Percentiles rank a stretch among this genome's conserved stretches.
Conservation (phyloP, 1,140 invertebrate genomes). For the Harlomillsia oculata region DNA sequence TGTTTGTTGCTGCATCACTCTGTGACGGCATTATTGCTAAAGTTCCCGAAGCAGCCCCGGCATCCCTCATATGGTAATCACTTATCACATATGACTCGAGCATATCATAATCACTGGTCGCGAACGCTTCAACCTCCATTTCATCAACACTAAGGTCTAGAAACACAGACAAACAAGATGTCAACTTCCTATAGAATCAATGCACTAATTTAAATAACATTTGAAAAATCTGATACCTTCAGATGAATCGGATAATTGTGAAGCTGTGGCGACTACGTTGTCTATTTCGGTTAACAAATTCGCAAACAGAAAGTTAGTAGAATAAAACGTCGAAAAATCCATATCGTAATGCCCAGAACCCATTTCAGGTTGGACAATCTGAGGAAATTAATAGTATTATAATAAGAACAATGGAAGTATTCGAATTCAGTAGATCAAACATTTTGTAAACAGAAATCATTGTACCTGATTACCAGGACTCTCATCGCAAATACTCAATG, state of each 20-base stretch:
- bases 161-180: not conserved
- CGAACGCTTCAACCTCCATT: slow-evolving; percentile 52
- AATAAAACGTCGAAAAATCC: slow-evolving; percentile 62
- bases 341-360: slow-evolving; percentile 45
- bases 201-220: not conserved
- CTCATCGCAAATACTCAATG: slow-evolving; percentile 57
- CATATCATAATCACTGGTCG: slow-evolving; percentile 41
- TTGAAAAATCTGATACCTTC: slow-evolving; percentile 4
- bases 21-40: slow-evolving; percentile 28
- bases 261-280: slow-evolving; percentile 47
- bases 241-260: slow-evolving; percentile 35
- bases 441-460: too few relatives aligned
- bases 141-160: slow-evolving; percentile 39
- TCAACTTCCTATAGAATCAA: not conserved
- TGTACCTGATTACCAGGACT: slow-evolving; percentile 29
- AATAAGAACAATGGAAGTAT: too few relatives aligned
- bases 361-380: slow-evolving; percentile 15
- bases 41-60: slow-evolving; percentile 7
- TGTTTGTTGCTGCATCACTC: too few relatives aligned
- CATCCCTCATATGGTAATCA: slow-evolving; percentile 23
- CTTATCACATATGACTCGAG: slow-evolving; percentile 33
- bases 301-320: slow-evolving; percentile 61
- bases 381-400: not conserved
- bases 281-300: slow-evolving; percentile 66
- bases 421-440: too few relatives aligned